Evolutionary conservation across 2,888 invertebrate species (phyloP).

Genomic region (Diarsia brunnea): DNA sequence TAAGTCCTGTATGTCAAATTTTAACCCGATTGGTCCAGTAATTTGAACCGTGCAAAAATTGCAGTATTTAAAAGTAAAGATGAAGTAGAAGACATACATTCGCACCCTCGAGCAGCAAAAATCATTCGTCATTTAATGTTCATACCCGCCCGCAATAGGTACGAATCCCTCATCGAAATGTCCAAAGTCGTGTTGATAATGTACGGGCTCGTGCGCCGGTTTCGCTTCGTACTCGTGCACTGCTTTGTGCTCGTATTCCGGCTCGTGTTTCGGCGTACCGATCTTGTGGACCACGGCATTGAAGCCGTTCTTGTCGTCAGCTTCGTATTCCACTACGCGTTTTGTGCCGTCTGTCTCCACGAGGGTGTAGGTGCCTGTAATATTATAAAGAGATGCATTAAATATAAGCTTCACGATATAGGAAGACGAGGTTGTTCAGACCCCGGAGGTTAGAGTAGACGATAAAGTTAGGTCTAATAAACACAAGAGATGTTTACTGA

Average conservation of each 20-base stretch:
- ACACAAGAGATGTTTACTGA: no score
- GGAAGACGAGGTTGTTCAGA: no score
- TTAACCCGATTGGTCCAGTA: neutral
- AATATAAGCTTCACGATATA: neutral
- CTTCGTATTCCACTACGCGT: constrained; percentile 91
- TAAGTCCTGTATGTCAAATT: neutral
- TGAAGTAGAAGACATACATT: constrained; percentile 27
- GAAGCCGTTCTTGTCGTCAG: constrained; percentile 91
- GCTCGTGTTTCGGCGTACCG: constrained; percentile 83
- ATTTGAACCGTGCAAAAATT: neutral
- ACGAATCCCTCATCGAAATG: constrained; percentile 82
- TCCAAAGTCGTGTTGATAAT: constrained; percentile 77
- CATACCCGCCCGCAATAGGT: constrained; percentile 78
- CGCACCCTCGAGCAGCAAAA: constrained; percentile 16
- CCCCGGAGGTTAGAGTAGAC: no score
- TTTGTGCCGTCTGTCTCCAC: constrained; percentile 91
- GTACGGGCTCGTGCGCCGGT: constrained; percentile 70
- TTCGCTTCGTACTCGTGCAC: constrained; percentile 65
- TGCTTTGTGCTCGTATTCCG: constrained; percentile 68
- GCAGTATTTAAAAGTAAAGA: neutral
- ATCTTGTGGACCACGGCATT: constrained; percentile 91
- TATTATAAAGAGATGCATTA: neutral
- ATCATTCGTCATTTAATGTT: constrained; percentile 70
- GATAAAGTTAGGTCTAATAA: no score
- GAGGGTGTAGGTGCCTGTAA: constrained; percentile 89